Base-by-base conservation (phyloP, 2,113 vertebrate genomes). In the Taxidea taxus region DNA sequence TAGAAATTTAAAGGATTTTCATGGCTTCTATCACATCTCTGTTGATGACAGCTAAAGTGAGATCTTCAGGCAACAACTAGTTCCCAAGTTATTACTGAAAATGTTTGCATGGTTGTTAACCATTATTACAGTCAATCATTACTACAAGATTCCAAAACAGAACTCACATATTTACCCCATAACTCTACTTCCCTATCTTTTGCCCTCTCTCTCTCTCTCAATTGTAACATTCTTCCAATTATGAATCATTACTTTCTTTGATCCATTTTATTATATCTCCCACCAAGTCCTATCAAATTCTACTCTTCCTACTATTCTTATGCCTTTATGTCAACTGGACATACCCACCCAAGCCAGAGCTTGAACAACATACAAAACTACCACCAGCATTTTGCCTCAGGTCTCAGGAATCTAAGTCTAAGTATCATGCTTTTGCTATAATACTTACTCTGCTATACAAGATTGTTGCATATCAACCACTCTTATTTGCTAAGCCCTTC, bases 51-150 rank as follows among this genome's bases (percentile, higher is more conserved):
- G 34, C 44, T 54, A 91, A 87, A 80, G 13, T 37, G 44, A 78
- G 23, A 49, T 74, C 44, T 75, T 92, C 20, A 89, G 58, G 64
- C 39, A 82, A 54, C 49, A 85, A 86, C 15, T 34, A 54, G 42
- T 60, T 8, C 85, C 75, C 21, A 88, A 75, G 5, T 37, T 66
- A 25, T 27, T 86, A 39, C 20, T 66, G 51, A 91, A 96, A 89
- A 95, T 86, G 9, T 74, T 97, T 89, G 54, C 15, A 44, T 82
- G 23, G 27, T n/a, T 94, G 75, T 23, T 88, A 84, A 95, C 85
- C 11, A 94, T 56, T 70, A 82, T 6, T 60, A 54, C 58, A 70
- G 12, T 58, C 23, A 58, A 23, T 58, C 21, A 92, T 51, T 66
- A 27, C n/a, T 16, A 90, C 9, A 56, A 64, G 21, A 58, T 58